phyloP scores from a whole-genome alignment of 92 coral and sea anemone species.

The Palythoa grandiflora region DNA sequence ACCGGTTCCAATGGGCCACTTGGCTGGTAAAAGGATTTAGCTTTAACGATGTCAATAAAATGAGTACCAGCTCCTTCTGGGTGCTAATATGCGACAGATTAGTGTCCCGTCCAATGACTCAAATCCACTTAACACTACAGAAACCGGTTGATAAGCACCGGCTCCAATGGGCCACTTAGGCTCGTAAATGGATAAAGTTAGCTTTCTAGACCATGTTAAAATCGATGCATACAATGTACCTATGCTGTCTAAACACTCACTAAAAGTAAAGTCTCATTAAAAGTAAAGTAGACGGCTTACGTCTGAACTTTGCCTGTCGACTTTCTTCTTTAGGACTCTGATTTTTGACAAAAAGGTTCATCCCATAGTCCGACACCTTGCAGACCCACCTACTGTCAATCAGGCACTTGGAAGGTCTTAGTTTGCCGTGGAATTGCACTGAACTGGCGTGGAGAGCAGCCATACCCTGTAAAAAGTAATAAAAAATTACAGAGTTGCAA shows the following conservation, averaged over 20 bases:
- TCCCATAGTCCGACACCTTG: conserved; percentile 33
- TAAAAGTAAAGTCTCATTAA: background rate
- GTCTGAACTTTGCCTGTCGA: conserved; percentile 19
- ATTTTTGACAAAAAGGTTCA: background rate
- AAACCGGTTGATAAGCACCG: no score
- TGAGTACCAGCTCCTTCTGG: no score
- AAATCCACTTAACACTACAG: no score
- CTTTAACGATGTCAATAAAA: no score
- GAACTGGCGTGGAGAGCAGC: conserved; percentile 22
- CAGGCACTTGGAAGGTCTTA: conserved; percentile 36
- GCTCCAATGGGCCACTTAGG: no score
- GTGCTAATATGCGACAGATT: no score
- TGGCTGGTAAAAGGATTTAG: no score
- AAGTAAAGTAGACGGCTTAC: background rate
- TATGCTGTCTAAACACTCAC: background rate
- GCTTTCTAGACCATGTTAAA: no score
- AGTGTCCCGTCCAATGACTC: no score
- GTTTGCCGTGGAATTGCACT: conserved; percentile 30
- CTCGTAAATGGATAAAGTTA: no score
- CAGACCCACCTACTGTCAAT: conserved; percentile 45
- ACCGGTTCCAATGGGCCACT: no score
- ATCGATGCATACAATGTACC: no score
- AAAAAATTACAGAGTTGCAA: background rate
- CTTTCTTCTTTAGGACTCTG: background rate
- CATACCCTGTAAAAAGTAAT: conserved; percentile 30